phyloP scores from a whole-genome alignment of 2,888 invertebrate genomes.

The Caenorhabditis sp. region DNA sequence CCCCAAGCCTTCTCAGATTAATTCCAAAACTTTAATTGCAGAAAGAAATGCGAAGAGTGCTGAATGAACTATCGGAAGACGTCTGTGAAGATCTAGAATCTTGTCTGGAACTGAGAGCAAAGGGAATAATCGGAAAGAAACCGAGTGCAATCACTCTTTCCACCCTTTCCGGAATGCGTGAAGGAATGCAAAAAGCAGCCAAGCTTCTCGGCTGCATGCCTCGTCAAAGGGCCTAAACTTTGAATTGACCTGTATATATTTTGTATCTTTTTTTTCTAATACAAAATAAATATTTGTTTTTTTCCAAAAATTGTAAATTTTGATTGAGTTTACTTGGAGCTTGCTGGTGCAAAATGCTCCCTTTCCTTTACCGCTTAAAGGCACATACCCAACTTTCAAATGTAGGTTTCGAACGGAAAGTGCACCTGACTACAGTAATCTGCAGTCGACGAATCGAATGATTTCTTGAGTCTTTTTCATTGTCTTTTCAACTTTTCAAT shows the following conservation, averaged over 20 bases:
- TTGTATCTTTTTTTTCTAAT: neutral
- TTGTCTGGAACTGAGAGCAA: constrained; percentile 53
- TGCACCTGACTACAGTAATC: constrained; percentile 22
- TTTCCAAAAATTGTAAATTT: neutral
- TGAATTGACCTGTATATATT: constrained; percentile 1
- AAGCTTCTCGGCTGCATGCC: constrained; percentile 32
- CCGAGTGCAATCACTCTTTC: constrained; percentile 27
- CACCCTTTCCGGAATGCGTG: constrained; percentile 38
- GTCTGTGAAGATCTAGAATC: constrained; percentile 65
- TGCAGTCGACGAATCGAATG: neutral
- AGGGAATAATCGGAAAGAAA: constrained; percentile 51
- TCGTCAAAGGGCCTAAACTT: constrained; percentile 52
- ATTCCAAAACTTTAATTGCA: constrained; percentile 18
- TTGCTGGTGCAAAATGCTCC: no score
- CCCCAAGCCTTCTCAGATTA: no score
- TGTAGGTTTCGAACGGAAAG: no score
- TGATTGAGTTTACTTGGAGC: neutral
- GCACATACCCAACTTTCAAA: no score
- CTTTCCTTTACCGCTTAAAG: no score
- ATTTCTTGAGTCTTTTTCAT: neutral
- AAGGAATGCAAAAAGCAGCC: constrained; percentile 49
- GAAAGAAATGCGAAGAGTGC: constrained; percentile 66
- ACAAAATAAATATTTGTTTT: neutral
- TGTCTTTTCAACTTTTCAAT: neutral
- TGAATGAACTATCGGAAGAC: constrained; percentile 59